Evolutionary conservation across 2,113 vertebrate genomes (phyloP), one percentile per base, ranked within the genome.

Genomic region (Ageneiosus marmoratus): DNA sequence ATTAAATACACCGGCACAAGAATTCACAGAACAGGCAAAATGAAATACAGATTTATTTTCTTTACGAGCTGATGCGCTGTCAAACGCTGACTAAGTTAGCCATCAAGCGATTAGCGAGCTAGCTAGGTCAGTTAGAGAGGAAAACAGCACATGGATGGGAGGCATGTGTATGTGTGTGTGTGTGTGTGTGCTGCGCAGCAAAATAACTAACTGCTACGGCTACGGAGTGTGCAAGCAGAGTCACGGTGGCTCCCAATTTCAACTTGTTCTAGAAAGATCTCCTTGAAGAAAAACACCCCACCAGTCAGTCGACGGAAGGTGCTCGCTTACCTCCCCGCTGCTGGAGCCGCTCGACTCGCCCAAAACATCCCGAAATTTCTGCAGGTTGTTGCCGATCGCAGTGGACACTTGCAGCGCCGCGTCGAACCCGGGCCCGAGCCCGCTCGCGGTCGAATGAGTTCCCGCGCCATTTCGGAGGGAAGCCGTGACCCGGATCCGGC

Each of bases 341-440:
- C 95, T 96, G 88, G 95, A 96, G 92, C 95, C 95, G 91, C 95
- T 96, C 94, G 95, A 95, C 91, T 96, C 96, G 89, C 96, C 97
- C 93, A 96, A 97, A 95, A 97, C 96, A 92, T 96, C 96, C 92
- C 96, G 95, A 95, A 98, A 98, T 94, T 94, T 96, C 92, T 95
- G 96, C 95, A 98, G 96, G 96, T 98, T 98, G 94, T 93, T 95
- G 93, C 95, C 95, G 94, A 98, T 97, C 88, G 95, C 95, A 90
- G 95, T 95, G 69, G 96, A 97, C 92, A 98, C 97, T 94, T 96
- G 97, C 92, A 97, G 91, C 93, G 97, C 97, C 92, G 96, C 96
- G 89, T 97, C 97, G 95, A 96, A 97, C 80, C 97, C 96, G 83
- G 96, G 96, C 93, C 95, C 95, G 91, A 96, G 95, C 91, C 94